phyloP scores from a whole-genome alignment of 1,140 invertebrate genomes.

The Lordiphosa stackelbergi region DNA sequence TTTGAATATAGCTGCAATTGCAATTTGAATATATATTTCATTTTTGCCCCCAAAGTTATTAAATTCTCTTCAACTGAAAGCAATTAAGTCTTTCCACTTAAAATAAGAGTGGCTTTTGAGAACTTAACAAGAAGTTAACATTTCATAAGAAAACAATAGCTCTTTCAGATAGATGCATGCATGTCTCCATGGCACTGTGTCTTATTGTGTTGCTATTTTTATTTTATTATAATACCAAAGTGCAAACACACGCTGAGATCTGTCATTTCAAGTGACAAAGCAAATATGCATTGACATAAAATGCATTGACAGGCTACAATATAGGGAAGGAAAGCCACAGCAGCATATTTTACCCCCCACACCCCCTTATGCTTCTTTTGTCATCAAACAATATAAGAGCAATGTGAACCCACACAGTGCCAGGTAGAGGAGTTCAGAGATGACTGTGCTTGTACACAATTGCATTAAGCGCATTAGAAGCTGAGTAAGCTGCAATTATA shows the following conservation, averaged over 20 bases:
- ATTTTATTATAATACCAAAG: conserved; percentile 45
- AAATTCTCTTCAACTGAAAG: too few relatives aligned
- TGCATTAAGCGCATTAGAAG: conserved; percentile 44
- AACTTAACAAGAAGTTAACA: too few relatives aligned
- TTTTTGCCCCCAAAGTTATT: too few relatives aligned
- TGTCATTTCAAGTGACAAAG: conserved; percentile 25
- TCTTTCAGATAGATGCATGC: background rate
- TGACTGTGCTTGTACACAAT: conserved; percentile 7
- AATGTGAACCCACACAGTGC: background rate
- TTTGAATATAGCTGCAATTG: too few relatives aligned
- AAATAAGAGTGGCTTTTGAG: too few relatives aligned
- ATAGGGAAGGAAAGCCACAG: conserved; percentile 13
- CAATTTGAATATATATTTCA: too few relatives aligned
- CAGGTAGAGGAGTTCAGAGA: background rate
- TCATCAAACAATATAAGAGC: conserved; percentile 32
- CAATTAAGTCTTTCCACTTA: too few relatives aligned
- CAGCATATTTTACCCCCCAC: conserved; percentile 21
- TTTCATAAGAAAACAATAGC: too few relatives aligned
- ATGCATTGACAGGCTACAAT: conserved; percentile 46
- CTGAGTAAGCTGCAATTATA: conserved; percentile 55
- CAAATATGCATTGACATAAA: conserved; percentile 41
- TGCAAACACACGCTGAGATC: conserved; percentile 20
- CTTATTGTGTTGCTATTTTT: conserved; percentile 39
- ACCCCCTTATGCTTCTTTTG: conserved; percentile 34
- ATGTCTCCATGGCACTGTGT: background rate